Evolutionary conservation across 2,888 invertebrate genomes (phyloP).

Genomic region (Zonitis immaculata): DNA sequence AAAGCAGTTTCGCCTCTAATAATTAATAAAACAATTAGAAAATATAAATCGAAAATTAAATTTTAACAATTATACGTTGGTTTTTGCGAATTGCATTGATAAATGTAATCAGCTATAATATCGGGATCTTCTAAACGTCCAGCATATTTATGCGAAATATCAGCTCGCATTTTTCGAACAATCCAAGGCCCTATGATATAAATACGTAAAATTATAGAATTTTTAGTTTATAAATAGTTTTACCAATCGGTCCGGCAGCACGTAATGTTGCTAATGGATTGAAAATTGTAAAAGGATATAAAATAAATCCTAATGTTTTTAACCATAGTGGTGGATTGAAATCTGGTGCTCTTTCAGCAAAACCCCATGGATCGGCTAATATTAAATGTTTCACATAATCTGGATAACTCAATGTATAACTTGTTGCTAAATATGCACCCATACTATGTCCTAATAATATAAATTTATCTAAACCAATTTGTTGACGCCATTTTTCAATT

Average conservation of each 20-base stretch:
- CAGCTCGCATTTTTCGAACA: conserved; percentile 80
- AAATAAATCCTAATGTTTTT: conserved; percentile 66
- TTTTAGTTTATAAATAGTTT: no score
- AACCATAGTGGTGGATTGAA: conserved; percentile 68
- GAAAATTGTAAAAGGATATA: conserved; percentile 62
- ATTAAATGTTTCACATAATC: conserved; percentile 84
- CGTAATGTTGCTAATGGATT: conserved; percentile 93
- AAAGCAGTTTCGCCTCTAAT: conserved; percentile 87
- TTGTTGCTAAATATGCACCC: conserved; percentile 84
- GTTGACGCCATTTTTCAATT: conserved; percentile 89
- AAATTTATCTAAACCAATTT: conserved; percentile 79
- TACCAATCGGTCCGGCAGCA: conserved; percentile 79
- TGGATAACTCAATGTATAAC: conserved; percentile 81
- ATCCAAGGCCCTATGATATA: conserved; percentile 76
- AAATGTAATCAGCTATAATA: conserved; percentile 86
- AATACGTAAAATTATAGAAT: no score
- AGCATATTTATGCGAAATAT: conserved; percentile 79
- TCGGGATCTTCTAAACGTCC: conserved; percentile 61
- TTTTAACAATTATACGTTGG: conserved; percentile 64
- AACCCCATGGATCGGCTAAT: conserved; percentile 86
- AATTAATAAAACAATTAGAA: not conserved
- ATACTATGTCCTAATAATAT: conserved; percentile 89
- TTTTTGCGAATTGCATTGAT: conserved; percentile 91
- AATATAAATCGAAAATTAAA: not conserved
- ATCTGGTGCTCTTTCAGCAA: conserved; percentile 60